A percentile compares a stretch with the other conserved stretches of the same genome.
Conservation (phyloP, 2,113 vertebrate genomes). For the Megaceryle torquata region DNA sequence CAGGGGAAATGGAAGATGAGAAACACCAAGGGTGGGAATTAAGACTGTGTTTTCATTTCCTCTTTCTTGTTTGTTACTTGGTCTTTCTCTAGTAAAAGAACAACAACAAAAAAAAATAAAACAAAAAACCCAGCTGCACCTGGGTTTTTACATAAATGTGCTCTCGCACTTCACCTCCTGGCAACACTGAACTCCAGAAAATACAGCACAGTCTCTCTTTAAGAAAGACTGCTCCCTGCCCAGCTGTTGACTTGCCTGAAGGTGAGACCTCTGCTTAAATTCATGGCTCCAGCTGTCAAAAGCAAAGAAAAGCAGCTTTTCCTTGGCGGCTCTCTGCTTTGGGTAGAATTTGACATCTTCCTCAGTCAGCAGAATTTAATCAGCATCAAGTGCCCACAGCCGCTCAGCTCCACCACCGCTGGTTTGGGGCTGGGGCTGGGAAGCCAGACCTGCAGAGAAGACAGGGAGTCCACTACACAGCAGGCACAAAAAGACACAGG, state of each 20-base stretch:
- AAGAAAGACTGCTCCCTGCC: slow-evolving; percentile 64
- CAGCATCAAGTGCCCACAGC: slow-evolving; percentile 73
- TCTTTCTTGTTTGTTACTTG: slow-evolving; percentile 61
- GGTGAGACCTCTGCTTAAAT: slow-evolving; percentile 78
- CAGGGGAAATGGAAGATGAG: slow-evolving; percentile 40
- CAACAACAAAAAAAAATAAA: neutral
- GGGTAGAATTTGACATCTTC: slow-evolving; percentile 78
- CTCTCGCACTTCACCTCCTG: slow-evolving; percentile 28
- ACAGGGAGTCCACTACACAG: neutral
- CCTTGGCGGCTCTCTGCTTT: slow-evolving; percentile 76
- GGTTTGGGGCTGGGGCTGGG: slow-evolving; percentile 18
- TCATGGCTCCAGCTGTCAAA: slow-evolving; percentile 79
- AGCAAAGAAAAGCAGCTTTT: slow-evolving; percentile 78
- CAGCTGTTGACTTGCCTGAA: slow-evolving; percentile 75
- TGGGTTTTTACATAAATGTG: slow-evolving; percentile 43
- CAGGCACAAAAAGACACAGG: slow-evolving; percentile 7
- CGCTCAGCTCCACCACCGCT: slow-evolving; percentile 54
- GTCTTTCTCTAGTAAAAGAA: slow-evolving; percentile 37
- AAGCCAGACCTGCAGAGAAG: neutral
- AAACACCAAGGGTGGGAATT: slow-evolving; percentile 56
- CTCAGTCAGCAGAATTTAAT: slow-evolving; percentile 80
- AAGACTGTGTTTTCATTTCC: slow-evolving; percentile 53
- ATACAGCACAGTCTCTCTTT: slow-evolving; percentile 29
- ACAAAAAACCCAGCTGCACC: slow-evolving; percentile 35
- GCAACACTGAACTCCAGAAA: slow-evolving; percentile 49